Base-by-base conservation (phyloP, 1,140 invertebrate genomes). In the Drosophila tsacasi region DNA sequence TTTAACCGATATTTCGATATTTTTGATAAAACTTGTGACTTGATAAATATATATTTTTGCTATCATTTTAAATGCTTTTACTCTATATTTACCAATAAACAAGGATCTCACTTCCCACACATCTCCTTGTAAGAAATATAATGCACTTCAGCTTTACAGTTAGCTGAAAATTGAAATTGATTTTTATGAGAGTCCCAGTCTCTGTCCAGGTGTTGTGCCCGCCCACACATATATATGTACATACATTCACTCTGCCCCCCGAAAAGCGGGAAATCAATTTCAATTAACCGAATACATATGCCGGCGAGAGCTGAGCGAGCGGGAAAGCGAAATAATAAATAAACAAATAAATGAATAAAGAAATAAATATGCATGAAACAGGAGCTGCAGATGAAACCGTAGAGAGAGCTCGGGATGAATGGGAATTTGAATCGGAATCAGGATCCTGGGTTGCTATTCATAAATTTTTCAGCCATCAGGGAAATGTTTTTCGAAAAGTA, bases 211-310 rank as follows among this genome's bases (percentile, higher is more conserved):
- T 67, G 63, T 25, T 35, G 25, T 13, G 10, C 37, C 17, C 44
- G 15, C 25, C 39, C 35, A 49, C 21, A 49, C n/a, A 21, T 8
- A 12, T 10, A 37, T 27, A 8, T 17, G 15, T 27, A 58, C 17
- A 12, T 19, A 21, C 9, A 40, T 7, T n/a, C 8, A 40, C 17
- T 44, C 19, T 46, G 4, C 10, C 27, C 50, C 12, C 30, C 30
- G 13, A 35, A 57, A 73, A 54, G 25, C 35, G 7, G 30, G 63
- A 86, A 86, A 86, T 82, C 83, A 86, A 86, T 86, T 86, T 82
- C 83, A 86, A 86, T 86, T 86, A 86, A 86, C 83, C 83, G 76
- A 86, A 86, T 82, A 76, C 46, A 52, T 76, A 81, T 85, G 74
- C 82, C 66, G 21, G 52, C 27, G 17, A 15, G n/a, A 35, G 50